Base-by-base conservation (phyloP, 2,888 invertebrate genomes). In the Hemistola chrysoprasaria region DNA sequence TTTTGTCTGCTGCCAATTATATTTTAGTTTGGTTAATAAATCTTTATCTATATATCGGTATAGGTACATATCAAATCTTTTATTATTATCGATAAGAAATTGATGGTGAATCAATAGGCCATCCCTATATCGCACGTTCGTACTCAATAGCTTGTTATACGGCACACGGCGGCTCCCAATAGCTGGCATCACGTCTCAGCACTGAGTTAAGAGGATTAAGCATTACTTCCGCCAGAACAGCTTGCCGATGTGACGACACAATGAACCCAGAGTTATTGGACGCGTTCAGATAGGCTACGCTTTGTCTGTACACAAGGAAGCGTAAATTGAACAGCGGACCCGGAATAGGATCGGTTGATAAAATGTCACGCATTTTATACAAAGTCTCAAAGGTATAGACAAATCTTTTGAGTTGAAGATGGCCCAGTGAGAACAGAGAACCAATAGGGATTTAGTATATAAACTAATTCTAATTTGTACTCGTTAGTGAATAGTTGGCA, bases 181-280 rank as follows among this genome's bases (percentile, higher is more conserved):
- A 50, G 50, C 57, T 50, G 57, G 48, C 26, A 60, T 59, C 64
- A 62, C 58, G 64, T 63, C 54, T 47, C 47, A 46, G 41, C 56
- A 47, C 39, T 50, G 44, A 50, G 39, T 55, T 57, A 62, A 59
- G 55, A 54, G 62, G 62, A 64, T 62, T 60, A 64, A 50, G 46
- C 52, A 55, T 62, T 62, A 58, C 53, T 59, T 62, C 55, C 59
- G 46, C 29, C 24, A 44, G 44, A 48, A 45, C 47, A 37, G 48
- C 41, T 39, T 40, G 34, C 48, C 51, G 43, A 50, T 56, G 44
- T 56, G 48, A 54, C 48, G 48, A 41, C 32, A 54, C 47, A 52
- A 53, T 52, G 32, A 40, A 44, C 43, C 26, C 21, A 28, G 24
- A 9, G 26, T 40, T 31, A 42, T 39, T 36, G 28, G 40, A 28